Evolutionary conservation across 2,113 vertebrate species (phyloP).

Genomic region (Drymodes brunneopygia): DNA sequence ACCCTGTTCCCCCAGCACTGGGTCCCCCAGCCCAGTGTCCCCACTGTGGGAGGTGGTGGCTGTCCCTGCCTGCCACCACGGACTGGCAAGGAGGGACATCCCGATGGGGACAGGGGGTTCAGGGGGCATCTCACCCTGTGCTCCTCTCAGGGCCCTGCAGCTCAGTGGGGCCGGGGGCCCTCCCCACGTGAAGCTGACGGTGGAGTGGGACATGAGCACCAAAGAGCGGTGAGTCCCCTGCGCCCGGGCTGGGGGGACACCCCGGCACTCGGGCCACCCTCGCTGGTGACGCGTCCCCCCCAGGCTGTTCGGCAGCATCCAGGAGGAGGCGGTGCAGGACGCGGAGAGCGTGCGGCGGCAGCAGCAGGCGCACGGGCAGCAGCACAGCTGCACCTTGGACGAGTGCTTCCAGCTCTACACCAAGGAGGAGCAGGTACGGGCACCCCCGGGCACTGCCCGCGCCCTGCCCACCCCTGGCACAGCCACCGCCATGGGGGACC

Average conservation of each 20-base stretch:
- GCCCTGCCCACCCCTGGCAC: neutral
- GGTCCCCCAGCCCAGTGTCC: accelerated
- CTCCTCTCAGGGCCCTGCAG: constrained; percentile 78
- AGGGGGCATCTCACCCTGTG: neutral
- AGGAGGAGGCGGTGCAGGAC: constrained; percentile 88
- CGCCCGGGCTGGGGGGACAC: neutral
- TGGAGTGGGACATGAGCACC: constrained; percentile 85
- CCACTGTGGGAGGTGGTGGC: neutral
- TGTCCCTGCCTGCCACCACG: constrained; percentile 68
- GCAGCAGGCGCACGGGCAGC: constrained; percentile 86
- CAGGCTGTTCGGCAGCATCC: constrained; percentile 89
- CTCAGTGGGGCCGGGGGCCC: constrained; percentile 82
- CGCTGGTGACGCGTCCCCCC: neutral
- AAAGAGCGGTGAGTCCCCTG: constrained; percentile 84
- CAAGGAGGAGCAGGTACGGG: constrained; percentile 92
- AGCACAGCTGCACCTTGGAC: constrained; percentile 88
- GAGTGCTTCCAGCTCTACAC: constrained; percentile 98
- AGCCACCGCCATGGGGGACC: too few species aligned
- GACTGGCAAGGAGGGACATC: constrained; percentile 69
- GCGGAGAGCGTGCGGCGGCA: constrained; percentile 83
- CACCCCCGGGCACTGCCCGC: accelerated
- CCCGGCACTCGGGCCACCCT: neutral
- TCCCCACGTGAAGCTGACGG: constrained; percentile 85
- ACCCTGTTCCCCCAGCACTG: neutral
- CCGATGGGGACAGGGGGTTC: accelerated